These are phyloP conservation scores for Lasius fuliginosus DNA, from an alignment of 2,888 invertebrate genomes.

Conservation along the genomic window DNA sequence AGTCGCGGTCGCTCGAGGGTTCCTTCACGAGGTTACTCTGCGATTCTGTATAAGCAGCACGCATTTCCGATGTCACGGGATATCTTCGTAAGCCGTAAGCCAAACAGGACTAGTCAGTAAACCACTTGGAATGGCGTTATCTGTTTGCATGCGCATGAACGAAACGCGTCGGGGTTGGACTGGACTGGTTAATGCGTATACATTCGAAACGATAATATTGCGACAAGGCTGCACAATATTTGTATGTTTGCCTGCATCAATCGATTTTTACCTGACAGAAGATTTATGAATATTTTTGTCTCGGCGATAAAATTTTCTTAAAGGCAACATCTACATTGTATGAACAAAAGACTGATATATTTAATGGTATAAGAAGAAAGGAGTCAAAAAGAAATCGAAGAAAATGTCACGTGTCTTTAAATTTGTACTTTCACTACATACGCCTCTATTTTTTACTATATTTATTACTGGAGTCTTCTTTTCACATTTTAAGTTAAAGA, in stretches of 20 bases:
- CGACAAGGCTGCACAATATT: slow-evolving; percentile 79
- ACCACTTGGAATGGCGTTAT: slow-evolving; percentile 78
- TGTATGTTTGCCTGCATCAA: slow-evolving; percentile 73
- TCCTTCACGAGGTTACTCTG: slow-evolving; percentile 59
- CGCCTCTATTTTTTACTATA: neutral
- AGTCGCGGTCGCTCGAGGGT: slow-evolving; percentile 26
- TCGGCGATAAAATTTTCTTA: slow-evolving; percentile 15
- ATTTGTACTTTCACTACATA: neutral
- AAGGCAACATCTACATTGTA: neutral
- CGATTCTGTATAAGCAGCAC: slow-evolving; percentile 75
- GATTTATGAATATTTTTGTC: neutral
- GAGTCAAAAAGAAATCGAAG: too few relatives aligned
- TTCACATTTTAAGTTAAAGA: neutral
- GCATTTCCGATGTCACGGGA: slow-evolving; percentile 61
- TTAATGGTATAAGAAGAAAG: neutral
- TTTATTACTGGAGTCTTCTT: neutral
- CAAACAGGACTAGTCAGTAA: slow-evolving; percentile 79
- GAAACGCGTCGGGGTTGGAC: slow-evolving; percentile 50
- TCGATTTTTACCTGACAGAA: slow-evolving; percentile 10
- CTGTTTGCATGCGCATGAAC: slow-evolving; percentile 75
- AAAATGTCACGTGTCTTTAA: neutral
- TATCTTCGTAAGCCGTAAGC: slow-evolving; percentile 78
- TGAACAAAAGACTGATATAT: neutral
- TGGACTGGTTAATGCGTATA: slow-evolving; percentile 64
- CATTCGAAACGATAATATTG: slow-evolving; percentile 79